A percentile compares a stretch with the other conserved stretches of the same genome.
These are phyloP conservation scores for Typhlichthys subterraneus DNA, from an alignment of 2,797 vertebrate genomes.

Conservation along the genomic window DNA sequence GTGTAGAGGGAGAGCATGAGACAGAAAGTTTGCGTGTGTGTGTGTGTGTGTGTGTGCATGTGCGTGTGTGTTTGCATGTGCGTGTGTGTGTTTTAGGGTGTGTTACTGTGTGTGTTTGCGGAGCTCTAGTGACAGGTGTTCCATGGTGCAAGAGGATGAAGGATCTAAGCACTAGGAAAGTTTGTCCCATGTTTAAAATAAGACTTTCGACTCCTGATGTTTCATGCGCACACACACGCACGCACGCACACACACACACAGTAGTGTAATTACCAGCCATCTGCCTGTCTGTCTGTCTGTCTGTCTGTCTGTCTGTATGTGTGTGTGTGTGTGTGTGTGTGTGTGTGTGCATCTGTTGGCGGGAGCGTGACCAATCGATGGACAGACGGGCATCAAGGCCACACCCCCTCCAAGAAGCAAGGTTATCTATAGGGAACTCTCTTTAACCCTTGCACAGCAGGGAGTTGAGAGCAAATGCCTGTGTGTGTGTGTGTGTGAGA, in stretches of 20 bases:
- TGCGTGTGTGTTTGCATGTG: too few species aligned
- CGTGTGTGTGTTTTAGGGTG: too few species aligned
- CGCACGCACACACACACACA: background rate
- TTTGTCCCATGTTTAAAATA: background rate
- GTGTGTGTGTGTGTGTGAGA: constrained; percentile 19
- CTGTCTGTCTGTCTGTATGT: constrained; percentile 3
- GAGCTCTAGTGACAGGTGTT: constrained; percentile 11
- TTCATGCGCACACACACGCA: background rate
- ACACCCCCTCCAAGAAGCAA: too few species aligned
- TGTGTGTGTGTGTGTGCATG: background rate
- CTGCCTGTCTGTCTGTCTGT: background rate
- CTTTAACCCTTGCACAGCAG: background rate
- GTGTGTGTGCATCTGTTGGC: background rate
- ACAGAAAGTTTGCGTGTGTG: background rate
- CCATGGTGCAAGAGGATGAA: background rate
- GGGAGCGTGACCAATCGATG: background rate
- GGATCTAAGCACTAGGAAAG: too few species aligned
- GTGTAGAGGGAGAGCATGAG: constrained; percentile 41
- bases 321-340: constrained; percentile 9
- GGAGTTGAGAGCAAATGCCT: background rate
- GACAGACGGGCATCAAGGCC: too few species aligned
- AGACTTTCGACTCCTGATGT: background rate
- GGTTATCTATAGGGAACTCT: background rate
- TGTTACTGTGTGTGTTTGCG: constrained; percentile 7
- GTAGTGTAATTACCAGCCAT: background rate